Evolutionary conservation across 2,888 invertebrate genomes (phyloP).

Genomic region (Erpobdella octoculata): DNA sequence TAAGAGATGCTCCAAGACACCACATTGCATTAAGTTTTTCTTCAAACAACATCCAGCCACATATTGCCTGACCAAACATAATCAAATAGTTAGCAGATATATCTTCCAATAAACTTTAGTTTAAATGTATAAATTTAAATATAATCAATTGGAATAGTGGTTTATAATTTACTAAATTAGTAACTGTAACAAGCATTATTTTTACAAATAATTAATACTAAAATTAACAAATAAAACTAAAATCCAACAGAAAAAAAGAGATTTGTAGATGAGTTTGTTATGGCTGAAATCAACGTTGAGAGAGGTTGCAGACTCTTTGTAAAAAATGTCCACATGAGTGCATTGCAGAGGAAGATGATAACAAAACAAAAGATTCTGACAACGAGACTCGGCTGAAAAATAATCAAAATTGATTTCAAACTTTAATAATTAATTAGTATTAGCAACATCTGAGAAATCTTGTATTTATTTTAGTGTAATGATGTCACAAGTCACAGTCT

Average conservation of each 20-base stretch:
- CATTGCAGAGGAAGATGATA: background rate
- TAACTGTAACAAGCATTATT: too few species aligned
- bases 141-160: background rate
- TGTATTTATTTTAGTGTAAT: too few species aligned
- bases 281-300: background rate
- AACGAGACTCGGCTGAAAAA: background rate
- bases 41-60: conserved; percentile 9
- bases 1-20: background rate
- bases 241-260: background rate
- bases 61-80: background rate
- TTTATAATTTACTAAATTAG: too few species aligned
- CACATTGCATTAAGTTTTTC: background rate
- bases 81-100: background rate
- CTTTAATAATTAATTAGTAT: too few species aligned
- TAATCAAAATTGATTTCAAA: background rate
- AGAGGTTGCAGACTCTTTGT: background rate
- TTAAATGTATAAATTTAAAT: background rate
- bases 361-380: background rate
- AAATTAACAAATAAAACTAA: too few species aligned
- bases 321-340: conserved; percentile 16
- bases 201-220: too few species aligned
- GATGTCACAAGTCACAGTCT: too few species aligned
- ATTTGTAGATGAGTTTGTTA: conserved; percentile 10
- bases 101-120: background rate
- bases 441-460: too few species aligned